A percentile compares a stretch with the other conserved stretches of the same genome.
Evolutionary conservation across 2,797 vertebrate genomes (phyloP).

Genomic region (Cyclopterus lumpus): DNA sequence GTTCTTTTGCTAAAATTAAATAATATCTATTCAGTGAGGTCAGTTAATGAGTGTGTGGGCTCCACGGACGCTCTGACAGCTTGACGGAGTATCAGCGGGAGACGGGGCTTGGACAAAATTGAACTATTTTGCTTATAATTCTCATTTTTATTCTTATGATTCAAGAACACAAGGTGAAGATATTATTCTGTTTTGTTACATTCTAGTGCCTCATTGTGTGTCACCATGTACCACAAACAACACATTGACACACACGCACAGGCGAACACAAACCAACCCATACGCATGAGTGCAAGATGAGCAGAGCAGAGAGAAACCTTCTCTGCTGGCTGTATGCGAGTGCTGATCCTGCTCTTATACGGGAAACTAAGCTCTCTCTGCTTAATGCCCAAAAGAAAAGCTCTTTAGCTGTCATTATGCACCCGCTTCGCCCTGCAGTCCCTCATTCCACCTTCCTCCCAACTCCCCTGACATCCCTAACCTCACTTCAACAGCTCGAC

Average conservation of each 20-base stretch:
- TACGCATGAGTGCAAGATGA: slow-evolving; percentile 48
- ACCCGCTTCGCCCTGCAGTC: slow-evolving; percentile 19
- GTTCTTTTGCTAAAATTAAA: neutral
- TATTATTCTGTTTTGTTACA: neutral
- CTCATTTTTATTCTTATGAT: neutral
- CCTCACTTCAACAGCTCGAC: slow-evolving; percentile 13
- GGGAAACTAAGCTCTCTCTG: slow-evolving; percentile 76
- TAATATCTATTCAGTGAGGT: neutral
- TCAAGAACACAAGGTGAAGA: neutral
- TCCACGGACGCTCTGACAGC: neutral
- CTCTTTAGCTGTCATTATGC: slow-evolving; percentile 78
- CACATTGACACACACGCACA: slow-evolving; percentile 22
- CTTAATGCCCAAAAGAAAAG: slow-evolving; percentile 78
- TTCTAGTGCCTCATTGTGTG: slow-evolving; percentile 12
- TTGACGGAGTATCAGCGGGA: neutral
- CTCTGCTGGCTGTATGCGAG: slow-evolving; percentile 42
- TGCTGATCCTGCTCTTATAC: slow-evolving; percentile 77
- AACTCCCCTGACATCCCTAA: slow-evolving; percentile 24
- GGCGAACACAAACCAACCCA: slow-evolving; percentile 14
- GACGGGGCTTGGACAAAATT: neutral
- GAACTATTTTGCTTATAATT: neutral
- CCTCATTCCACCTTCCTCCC: slow-evolving; percentile 40
- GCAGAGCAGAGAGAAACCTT: slow-evolving; percentile 41
- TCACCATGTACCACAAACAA: slow-evolving; percentile 10
- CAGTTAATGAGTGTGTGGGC: neutral